A percentile compares a stretch with the other conserved stretches of the same genome.
Evolutionary conservation across 2,113 vertebrate genomes (phyloP).

Genomic region (Thamnophis sirtalis): DNA sequence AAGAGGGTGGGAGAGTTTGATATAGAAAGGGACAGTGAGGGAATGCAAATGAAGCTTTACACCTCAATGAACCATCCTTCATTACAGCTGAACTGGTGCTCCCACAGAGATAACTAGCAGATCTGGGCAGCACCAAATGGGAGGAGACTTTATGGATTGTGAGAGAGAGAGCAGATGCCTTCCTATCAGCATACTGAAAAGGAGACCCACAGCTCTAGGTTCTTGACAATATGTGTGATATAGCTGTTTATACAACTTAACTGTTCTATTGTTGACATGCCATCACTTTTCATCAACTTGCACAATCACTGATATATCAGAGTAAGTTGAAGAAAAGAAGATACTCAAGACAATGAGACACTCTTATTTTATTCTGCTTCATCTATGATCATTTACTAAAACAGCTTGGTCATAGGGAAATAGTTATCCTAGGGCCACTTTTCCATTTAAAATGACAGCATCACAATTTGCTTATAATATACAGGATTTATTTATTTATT

Average conservation of each 20-base stretch:
- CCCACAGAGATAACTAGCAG: not conserved
- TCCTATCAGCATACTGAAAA: not conserved
- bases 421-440: not conserved
- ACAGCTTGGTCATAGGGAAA: not conserved
- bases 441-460: not conserved
- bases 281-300: not conserved
- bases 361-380: not conserved
- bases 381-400: not conserved
- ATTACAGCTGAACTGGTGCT: conserved; percentile 12
- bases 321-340: not conserved
- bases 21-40: conserved; percentile 41
- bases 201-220: not conserved
- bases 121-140: not conserved
- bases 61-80: not conserved
- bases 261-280: not conserved
- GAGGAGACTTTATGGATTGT: not conserved
- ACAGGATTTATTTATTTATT: not conserved
- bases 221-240: not conserved
- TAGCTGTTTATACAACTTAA: not conserved
- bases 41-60: conserved; percentile 48
- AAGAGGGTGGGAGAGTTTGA: conserved; percentile 32
- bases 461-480: not conserved
- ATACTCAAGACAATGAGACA: not conserved
- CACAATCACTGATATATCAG: not conserved
- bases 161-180: not conserved